Evolutionary conservation across 1,140 invertebrate genomes (phyloP), one percentile per base, ranked within the genome.

Genomic region (Aphaenogaster ashmeadi): DNA sequence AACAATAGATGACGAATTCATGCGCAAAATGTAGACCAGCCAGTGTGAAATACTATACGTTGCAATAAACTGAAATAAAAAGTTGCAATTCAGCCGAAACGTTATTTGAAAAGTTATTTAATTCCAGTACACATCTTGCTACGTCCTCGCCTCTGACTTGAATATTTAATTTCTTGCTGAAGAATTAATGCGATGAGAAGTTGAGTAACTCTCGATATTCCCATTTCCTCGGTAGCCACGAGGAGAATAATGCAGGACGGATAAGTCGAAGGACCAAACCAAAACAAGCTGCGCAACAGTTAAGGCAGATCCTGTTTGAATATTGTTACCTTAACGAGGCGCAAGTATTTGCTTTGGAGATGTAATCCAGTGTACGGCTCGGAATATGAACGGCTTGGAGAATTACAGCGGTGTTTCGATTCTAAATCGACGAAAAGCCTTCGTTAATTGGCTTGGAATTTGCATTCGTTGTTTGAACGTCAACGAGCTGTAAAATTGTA

Each of bases 321-420:
- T 88, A 90, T 89, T 89, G 89, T 91, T 91, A 89, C 62, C 86
- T 91, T 91, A 91, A 91, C 88, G 86, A 91, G 86, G 88, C 79
- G 80, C 89, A 88, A 91, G 88, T 91, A 89, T 91, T 91, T 91
- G 64, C 89, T 71, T 79, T 77, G 62, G 78, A 80, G 79, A 87
- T 85, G 71, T 89, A 87, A 89, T 81, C 56, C 78, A 62, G 74
- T 44, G 74, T 87, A 69, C 50, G 62, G 44, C 66, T 69, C 36
- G 78, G 80, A 60, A 74, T 84, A 87, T 62, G 67, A 66, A 62
- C 75, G 60, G 83, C 52, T 79, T 69, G 72, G 80, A 33, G 67
- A 87, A 83, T 83, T 83, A 87, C 52, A 74, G 21, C 54, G 41
- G 78, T 83, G 66, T 86, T 78, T 86, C 72, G 87, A 86, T 88